Conservation (phyloP, 2,113 vertebrate species). For the Cavia porcellus region DNA sequence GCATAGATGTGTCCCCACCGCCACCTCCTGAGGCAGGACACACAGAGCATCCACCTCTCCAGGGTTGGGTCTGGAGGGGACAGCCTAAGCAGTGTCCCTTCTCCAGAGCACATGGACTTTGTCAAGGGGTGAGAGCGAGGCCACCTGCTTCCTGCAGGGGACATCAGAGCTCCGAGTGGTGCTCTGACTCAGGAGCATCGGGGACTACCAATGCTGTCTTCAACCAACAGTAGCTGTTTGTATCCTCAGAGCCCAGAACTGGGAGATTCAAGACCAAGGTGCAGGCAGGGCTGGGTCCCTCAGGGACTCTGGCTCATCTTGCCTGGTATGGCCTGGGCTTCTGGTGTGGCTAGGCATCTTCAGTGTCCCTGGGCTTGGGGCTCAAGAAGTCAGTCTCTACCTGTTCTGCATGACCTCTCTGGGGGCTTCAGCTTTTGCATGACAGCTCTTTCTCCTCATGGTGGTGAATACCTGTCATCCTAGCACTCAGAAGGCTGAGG, state of each 20-base stretch:
- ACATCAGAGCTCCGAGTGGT: not conserved
- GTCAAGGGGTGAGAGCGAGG: not conserved
- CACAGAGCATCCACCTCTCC: not conserved
- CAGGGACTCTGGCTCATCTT: not conserved
- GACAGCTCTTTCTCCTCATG: too few species aligned
- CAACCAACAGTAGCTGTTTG: not conserved
- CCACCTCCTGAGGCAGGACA: not conserved
- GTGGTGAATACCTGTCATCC: too few species aligned
- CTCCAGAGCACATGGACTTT: not conserved
- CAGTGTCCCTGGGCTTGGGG: not conserved
- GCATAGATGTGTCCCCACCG: accelerated
- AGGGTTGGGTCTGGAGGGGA: not conserved
- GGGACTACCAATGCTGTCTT: not conserved
- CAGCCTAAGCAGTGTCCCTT: not conserved
- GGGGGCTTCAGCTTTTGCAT: not conserved
- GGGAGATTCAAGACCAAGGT: not conserved
- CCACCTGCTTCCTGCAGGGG: not conserved
- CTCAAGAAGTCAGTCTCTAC: not conserved
- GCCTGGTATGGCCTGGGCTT: not conserved
- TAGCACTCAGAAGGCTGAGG: not conserved
- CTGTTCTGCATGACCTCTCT: not conserved
- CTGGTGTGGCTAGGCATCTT: not conserved
- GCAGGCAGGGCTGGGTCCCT: not conserved
- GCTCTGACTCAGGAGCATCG: not conserved
- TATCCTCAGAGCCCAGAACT: not conserved